Conservation (phyloP, 2,888 invertebrate species). For the Conops quadrifasciatus region DNA sequence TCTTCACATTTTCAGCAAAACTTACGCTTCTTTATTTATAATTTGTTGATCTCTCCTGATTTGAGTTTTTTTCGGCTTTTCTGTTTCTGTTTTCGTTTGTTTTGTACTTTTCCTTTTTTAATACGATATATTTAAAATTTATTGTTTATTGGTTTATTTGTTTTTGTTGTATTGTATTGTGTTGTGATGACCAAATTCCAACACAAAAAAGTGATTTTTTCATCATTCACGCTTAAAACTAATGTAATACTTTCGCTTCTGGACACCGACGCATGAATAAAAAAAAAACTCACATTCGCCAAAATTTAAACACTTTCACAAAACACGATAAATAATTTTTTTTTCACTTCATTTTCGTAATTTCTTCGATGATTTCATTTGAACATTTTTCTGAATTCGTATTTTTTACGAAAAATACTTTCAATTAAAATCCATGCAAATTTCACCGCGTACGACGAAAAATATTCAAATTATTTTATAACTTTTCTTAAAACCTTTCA, state of each 20-base stretch:
- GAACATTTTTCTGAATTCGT: constrained; percentile 45
- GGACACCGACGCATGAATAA: background rate
- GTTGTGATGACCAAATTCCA: too few relatives aligned
- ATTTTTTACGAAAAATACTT: background rate
- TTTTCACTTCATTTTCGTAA: background rate
- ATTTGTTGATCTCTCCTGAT: too few relatives aligned
- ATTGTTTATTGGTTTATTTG: too few relatives aligned
- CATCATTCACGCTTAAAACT: background rate
- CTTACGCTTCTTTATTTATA: too few relatives aligned
- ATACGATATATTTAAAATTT: too few relatives aligned
- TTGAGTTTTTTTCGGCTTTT: too few relatives aligned
- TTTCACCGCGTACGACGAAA: background rate
- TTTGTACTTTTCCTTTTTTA: too few relatives aligned
- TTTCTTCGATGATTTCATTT: constrained; percentile 39
- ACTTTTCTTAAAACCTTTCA: background rate
- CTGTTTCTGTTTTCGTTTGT: too few relatives aligned
- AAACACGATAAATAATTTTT: constrained; percentile 29
- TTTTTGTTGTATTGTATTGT: too few relatives aligned
- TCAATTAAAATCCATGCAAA: too few relatives aligned
- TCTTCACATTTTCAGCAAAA: too few relatives aligned
- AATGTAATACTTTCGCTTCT: constrained; percentile 12
- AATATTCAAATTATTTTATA: background rate
- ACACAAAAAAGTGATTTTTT: background rate
- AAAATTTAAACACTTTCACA: constrained; percentile 39
- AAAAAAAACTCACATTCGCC: constrained; percentile 14